These are phyloP conservation scores for Phymanthus crucifer DNA, from an alignment of 92 coral and sea anemone genomes.

Conservation along the genomic window DNA sequence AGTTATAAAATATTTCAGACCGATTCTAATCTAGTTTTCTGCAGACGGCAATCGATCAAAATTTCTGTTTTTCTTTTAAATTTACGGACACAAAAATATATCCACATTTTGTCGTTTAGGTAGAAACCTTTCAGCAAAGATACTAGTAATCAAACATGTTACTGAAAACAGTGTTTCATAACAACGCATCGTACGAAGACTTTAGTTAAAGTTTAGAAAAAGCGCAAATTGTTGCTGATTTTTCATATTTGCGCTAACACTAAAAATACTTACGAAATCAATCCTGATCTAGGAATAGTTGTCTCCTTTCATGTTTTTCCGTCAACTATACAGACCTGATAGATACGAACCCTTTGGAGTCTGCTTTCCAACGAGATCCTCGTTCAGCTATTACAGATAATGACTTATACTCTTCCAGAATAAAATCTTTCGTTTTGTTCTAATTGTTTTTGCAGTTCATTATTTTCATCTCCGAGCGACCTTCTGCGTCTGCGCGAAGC, in stretches of 20 bases:
- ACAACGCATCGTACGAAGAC: background rate
- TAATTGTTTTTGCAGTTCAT: constrained; percentile 16
- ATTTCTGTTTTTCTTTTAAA: background rate
- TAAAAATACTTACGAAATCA: background rate
- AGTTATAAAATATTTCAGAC: background rate
- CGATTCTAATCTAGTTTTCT: background rate
- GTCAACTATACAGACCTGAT: background rate
- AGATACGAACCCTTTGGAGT: background rate
- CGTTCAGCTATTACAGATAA: background rate
- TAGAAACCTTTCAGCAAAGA: no score
- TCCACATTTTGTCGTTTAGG: background rate
- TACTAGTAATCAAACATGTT: no score
- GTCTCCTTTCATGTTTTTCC: background rate
- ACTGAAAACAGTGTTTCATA: background rate
- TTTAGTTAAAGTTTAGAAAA: background rate
- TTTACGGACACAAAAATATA: background rate
- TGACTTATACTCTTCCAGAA: background rate
- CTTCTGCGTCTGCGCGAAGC: constrained; percentile 74
- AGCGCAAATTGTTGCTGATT: background rate
- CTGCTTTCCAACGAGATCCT: background rate
- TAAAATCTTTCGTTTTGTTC: constrained; percentile 14
- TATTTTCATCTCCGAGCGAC: constrained; percentile 87
- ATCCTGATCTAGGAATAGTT: background rate
- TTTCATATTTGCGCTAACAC: background rate
- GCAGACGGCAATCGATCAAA: background rate